Conservation (phyloP, 2,113 vertebrate genomes). For the Bubo blakistoni region DNA sequence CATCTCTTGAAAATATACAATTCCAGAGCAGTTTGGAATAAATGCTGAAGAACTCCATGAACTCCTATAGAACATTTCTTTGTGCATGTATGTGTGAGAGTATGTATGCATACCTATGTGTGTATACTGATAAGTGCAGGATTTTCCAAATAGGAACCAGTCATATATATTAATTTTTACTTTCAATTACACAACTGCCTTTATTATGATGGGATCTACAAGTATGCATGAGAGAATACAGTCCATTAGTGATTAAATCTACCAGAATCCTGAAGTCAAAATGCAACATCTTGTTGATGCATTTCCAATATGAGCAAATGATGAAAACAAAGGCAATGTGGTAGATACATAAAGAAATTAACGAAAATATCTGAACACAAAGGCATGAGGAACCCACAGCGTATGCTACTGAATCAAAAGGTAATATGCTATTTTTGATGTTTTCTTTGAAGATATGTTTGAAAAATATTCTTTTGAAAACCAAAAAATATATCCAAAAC, state of each 20-base stretch:
- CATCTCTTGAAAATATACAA: background rate
- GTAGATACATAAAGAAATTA: background rate
- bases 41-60: background rate
- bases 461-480: constrained; percentile 7
- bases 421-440: background rate
- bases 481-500: background rate
- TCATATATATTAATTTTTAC: background rate
- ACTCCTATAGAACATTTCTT: background rate
- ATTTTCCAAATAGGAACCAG: background rate
- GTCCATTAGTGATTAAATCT: background rate
- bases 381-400: background rate
- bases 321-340: background rate
- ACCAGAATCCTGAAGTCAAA: background rate
- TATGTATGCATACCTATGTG: background rate
- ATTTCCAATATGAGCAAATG: background rate
- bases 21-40: background rate
- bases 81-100: background rate
- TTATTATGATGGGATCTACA: background rate
- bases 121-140: accelerated
- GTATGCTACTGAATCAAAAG: background rate
- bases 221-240: background rate
- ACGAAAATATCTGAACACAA: background rate
- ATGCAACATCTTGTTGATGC: background rate
- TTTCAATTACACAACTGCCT: background rate
- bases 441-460: background rate